phyloP scores from a whole-genome alignment of 37 sponge, comb jelly and placozoan species.

The Beroe ovata region DNA sequence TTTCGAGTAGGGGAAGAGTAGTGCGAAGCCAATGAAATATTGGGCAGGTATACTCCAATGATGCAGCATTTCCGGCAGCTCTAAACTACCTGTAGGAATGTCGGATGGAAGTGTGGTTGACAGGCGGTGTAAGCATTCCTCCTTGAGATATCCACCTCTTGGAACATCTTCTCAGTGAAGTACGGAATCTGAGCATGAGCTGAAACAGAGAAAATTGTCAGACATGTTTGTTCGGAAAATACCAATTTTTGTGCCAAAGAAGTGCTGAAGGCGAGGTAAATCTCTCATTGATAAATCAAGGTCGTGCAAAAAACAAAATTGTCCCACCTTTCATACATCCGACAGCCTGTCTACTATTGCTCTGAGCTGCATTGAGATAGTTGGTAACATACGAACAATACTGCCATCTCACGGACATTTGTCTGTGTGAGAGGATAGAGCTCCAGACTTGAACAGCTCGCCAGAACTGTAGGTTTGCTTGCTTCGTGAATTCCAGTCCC shows the following conservation, averaged over 20 bases:
- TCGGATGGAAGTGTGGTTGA: slow-evolving; percentile 18
- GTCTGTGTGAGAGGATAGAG: slow-evolving; percentile 5
- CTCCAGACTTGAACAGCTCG: slow-evolving; percentile 33
- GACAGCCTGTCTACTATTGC: slow-evolving; percentile 36
- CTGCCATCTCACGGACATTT: slow-evolving; percentile 18
- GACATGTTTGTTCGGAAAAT: too few relatives aligned
- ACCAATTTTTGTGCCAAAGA: too few relatives aligned
- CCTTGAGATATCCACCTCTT: slow-evolving; percentile 10
- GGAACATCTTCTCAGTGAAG: slow-evolving; percentile 47
- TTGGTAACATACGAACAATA: slow-evolving; percentile 34
- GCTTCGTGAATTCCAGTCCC: slow-evolving; percentile 33
- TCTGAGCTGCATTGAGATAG: slow-evolving; percentile 12
- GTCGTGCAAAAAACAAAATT: too few relatives aligned
- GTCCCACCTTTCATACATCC: slow-evolving; percentile 45
- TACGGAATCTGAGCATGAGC: slow-evolving; percentile 50
- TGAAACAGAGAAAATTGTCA: too few relatives aligned
- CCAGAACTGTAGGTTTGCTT: slow-evolving; percentile 54
- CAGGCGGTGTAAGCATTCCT: slow-evolving; percentile 63
- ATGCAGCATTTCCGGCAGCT: too few relatives aligned
- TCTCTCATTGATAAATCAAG: too few relatives aligned
- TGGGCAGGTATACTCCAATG: too few relatives aligned
- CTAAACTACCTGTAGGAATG: slow-evolving; percentile 61
- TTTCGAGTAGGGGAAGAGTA: too few relatives aligned
- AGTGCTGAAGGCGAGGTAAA: too few relatives aligned
- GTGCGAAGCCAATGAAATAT: too few relatives aligned